Evolutionary conservation across 2,888 invertebrate genomes (phyloP).

Genomic region (Strigamia transsilvanica): DNA sequence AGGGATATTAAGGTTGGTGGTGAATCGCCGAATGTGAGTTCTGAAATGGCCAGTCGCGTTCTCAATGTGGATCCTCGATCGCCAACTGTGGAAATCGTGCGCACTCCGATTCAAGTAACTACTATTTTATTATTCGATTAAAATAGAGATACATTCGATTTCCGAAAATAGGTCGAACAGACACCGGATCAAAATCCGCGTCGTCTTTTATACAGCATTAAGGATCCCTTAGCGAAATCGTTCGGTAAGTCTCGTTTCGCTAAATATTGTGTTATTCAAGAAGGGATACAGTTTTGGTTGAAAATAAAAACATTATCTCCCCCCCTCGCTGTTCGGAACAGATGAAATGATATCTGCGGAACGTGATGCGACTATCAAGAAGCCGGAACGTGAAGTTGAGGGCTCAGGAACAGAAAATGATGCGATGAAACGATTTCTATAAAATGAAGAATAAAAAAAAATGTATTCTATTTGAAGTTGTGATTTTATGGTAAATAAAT

Average conservation of each 20-base stretch:
- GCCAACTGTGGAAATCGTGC: not conserved
- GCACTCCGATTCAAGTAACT: slow-evolving; percentile 23
- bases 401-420: not conserved
- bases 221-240: not conserved
- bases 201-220: not conserved
- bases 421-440: not conserved
- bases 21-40: not conserved
- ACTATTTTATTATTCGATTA: not conserved
- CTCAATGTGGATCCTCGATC: slow-evolving; percentile 3
- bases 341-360: not conserved
- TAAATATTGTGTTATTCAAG: not conserved
- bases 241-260: not conserved
- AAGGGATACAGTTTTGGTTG: slow-evolving; percentile 10
- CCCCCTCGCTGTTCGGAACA: slow-evolving; percentile 5
- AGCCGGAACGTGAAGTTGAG: not conserved
- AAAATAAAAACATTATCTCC: not conserved
- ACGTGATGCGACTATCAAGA: slow-evolving; percentile 9
- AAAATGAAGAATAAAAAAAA: not conserved
- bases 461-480: not conserved
- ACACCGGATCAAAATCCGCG: slow-evolving; percentile 19
- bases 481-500: not conserved
- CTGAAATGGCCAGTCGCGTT: not conserved
- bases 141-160: not conserved
- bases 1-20: not conserved
- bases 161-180: not conserved